Conservation (phyloP, 2,888 invertebrate genomes). For the Alloplasta piceator region DNA sequence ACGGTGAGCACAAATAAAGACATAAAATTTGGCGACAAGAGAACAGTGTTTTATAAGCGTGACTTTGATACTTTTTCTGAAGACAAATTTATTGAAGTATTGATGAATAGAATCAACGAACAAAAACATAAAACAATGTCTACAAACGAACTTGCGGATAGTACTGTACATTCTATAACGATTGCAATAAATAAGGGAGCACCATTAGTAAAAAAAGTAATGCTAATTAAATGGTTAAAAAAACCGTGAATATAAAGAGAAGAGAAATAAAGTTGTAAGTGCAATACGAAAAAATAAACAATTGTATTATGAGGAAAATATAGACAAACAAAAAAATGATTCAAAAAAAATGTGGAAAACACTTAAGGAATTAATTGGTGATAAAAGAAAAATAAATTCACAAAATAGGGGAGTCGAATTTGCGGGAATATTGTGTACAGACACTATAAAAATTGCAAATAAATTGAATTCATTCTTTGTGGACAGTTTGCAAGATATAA, state of each 20-base stretch:
- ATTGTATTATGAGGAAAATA: slow-evolving; percentile 42
- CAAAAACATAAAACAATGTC: not conserved
- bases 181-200: slow-evolving; percentile 35
- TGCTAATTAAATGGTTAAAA: slow-evolving; percentile 32
- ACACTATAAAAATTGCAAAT: slow-evolving; percentile 8
- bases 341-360: slow-evolving; percentile 40
- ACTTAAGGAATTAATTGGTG: slow-evolving; percentile 33
- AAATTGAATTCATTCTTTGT: slow-evolving; percentile 42
- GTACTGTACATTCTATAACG: no score
- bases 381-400: not conserved
- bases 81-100: slow-evolving; percentile 1
- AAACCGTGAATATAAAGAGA: slow-evolving; percentile 45
- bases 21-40: not conserved
- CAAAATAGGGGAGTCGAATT: not conserved
- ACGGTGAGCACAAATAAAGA: not conserved
- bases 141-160: no score
- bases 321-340: slow-evolving; percentile 31
- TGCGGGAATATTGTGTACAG: not conserved
- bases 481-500: slow-evolving; percentile 21
- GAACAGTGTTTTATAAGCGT: slow-evolving; percentile 4
- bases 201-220: slow-evolving; percentile 34
- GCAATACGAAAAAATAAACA: slow-evolving; percentile 31
- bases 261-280: slow-evolving; percentile 27
- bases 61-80: slow-evolving; percentile 34
- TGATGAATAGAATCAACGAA: not conserved